Evolutionary conservation across 2,888 invertebrate species (phyloP).

Genomic region (Ceriagrion tenellum): DNA sequence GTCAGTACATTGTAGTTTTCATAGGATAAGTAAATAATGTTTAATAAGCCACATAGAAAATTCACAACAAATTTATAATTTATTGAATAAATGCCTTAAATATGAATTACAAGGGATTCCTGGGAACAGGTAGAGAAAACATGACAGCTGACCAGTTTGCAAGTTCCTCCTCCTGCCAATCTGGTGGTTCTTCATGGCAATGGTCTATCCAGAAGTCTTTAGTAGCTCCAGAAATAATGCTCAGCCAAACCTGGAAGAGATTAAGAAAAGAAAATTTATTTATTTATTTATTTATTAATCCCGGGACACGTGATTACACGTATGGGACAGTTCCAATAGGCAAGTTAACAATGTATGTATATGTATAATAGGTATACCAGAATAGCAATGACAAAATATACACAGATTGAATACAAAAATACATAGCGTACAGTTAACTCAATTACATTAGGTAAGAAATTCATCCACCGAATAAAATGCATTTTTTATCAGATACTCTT

Average conservation of each 20-base stretch:
- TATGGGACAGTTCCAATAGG: too few relatives aligned
- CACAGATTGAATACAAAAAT: too few relatives aligned
- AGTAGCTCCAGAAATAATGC: background rate
- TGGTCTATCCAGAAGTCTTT: slow-evolving; percentile 38
- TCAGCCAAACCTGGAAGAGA: slow-evolving; percentile 42
- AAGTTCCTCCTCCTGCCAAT: slow-evolving; percentile 36
- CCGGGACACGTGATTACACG: too few relatives aligned
- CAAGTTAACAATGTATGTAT: too few relatives aligned
- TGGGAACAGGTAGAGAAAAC: slow-evolving; percentile 50
- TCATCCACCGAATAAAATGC: too few relatives aligned
- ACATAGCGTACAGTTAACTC: too few relatives aligned
- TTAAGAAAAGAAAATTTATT: background rate
- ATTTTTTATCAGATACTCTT: too few relatives aligned
- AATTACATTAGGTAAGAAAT: too few relatives aligned
- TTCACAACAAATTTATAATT: background rate
- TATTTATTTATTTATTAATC: too few relatives aligned
- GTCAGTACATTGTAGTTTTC: too few relatives aligned
- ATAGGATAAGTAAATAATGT: background rate
- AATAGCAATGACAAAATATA: too few relatives aligned
- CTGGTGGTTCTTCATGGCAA: slow-evolving; percentile 31
- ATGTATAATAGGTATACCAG: too few relatives aligned
- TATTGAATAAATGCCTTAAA: background rate
- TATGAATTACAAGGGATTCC: slow-evolving; percentile 7
- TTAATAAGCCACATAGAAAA: background rate
- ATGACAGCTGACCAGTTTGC: slow-evolving; percentile 13